Percentiles rank a stretch among this genome's conserved stretches.
phyloP scores from a whole-genome alignment of 2,888 invertebrate species.

The Formica aserva region DNA sequence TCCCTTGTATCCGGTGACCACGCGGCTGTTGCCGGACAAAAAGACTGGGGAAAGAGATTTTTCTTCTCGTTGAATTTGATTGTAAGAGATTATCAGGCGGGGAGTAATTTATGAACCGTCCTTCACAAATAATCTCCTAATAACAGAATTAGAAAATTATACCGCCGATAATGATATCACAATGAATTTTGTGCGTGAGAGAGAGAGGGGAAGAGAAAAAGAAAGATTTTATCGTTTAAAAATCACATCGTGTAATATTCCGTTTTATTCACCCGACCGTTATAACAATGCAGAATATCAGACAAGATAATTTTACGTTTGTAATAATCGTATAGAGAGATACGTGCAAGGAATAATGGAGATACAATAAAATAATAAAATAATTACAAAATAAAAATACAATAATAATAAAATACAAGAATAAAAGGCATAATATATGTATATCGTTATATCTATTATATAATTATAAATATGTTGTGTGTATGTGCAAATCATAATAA shows the following conservation, averaged over 20 bases:
- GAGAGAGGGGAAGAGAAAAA: too few relatives aligned
- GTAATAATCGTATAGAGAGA: background rate
- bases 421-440: background rate
- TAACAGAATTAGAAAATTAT: background rate
- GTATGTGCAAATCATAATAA: conserved; percentile 8
- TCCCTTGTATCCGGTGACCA: conserved; percentile 19
- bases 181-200: background rate
- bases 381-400: background rate
- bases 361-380: background rate
- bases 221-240: background rate
- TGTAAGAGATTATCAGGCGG: background rate
- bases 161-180: background rate
- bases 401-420: background rate
- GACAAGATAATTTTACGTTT: background rate
- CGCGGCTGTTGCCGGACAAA: background rate
- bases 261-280: background rate
- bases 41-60: background rate
- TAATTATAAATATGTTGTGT: background rate
- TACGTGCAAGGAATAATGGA: background rate
- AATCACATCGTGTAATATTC: background rate
- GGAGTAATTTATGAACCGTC: background rate
- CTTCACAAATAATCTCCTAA: background rate
- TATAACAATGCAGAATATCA: background rate
- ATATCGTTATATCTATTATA: background rate
- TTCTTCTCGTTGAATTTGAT: background rate